These are phyloP conservation scores for Tetropium fuscum DNA, from an alignment of 2,888 invertebrate species.

Conservation along the genomic window DNA sequence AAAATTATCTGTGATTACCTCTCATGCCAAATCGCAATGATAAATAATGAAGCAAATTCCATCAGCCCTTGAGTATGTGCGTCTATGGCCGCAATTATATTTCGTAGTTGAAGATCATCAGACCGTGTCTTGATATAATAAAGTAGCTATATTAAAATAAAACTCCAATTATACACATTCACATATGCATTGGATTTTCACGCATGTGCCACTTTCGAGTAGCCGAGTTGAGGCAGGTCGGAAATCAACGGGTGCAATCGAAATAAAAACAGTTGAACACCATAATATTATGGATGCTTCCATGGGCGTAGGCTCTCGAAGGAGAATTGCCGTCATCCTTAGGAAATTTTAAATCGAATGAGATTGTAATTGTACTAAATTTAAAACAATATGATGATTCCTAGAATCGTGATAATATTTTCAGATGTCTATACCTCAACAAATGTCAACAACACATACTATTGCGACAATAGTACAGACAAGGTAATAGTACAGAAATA, in stretches of 20 bases:
- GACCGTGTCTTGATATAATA: slow-evolving; percentile 61
- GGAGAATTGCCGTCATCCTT: too few relatives aligned
- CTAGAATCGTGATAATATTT: too few relatives aligned
- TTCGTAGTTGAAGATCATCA: slow-evolving; percentile 50
- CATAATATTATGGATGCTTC: slow-evolving; percentile 56
- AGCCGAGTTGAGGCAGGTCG: slow-evolving; percentile 59
- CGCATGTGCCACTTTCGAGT: slow-evolving; percentile 59
- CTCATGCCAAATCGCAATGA: neutral
- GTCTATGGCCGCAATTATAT: slow-evolving; percentile 41
- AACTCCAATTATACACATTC: slow-evolving; percentile 59
- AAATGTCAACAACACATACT: too few relatives aligned
- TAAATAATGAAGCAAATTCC: slow-evolving; percentile 6
- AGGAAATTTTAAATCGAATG: too few relatives aligned
- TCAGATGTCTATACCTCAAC: too few relatives aligned
- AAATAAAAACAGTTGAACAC: slow-evolving; percentile 58
- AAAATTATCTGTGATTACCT: slow-evolving; percentile 12
- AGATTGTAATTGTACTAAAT: too few relatives aligned
- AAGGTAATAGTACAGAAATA: too few relatives aligned
- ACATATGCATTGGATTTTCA: slow-evolving; percentile 60
- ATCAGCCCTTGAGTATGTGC: slow-evolving; percentile 21
- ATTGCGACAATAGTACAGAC: too few relatives aligned
- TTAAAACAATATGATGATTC: too few relatives aligned
- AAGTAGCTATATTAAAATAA: slow-evolving; percentile 59
- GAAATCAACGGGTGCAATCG: slow-evolving; percentile 58
- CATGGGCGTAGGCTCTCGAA: slow-evolving; percentile 24